A percentile compares a stretch with the other conserved stretches of the same genome.
These are phyloP conservation scores for Porites australiensis DNA, from an alignment of 64 coral and sea anemone genomes.

Conservation along the genomic window DNA sequence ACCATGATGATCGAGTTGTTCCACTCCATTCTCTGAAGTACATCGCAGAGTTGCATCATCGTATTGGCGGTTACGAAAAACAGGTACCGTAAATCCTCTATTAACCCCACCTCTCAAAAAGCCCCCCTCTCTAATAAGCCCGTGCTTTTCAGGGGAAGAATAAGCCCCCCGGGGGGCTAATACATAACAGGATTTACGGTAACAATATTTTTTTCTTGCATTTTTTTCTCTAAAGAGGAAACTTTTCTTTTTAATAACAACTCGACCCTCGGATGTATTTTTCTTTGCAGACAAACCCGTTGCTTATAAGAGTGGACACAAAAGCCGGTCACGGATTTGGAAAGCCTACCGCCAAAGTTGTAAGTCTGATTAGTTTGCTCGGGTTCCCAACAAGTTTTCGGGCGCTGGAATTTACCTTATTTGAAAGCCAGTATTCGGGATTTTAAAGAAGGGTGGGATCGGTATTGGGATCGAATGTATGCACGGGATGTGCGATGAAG, in stretches of 20 bases:
- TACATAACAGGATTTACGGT: no score
- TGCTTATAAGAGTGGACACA: slow-evolving; percentile 88
- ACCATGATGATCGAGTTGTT: slow-evolving; percentile 98
- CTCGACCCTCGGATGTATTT: neutral
- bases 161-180: no score
- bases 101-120: neutral
- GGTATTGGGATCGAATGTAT: no score
- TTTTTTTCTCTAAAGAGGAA: no score
- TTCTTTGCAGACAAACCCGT: slow-evolving; percentile 67
- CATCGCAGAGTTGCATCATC: slow-evolving; percentile 92
- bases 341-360: slow-evolving; percentile 92
- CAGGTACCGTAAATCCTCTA: slow-evolving; percentile 54
- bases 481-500: no score
- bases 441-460: no score
- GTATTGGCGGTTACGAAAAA: slow-evolving; percentile 71
- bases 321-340: slow-evolving; percentile 95
- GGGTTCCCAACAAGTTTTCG: no score
- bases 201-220: no score
- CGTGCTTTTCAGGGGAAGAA: no score
- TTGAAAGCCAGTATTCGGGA: no score
- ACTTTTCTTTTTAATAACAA: no score
- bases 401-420: no score
- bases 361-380: slow-evolving; percentile 32
- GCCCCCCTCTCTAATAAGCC: neutral
- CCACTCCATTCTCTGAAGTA: slow-evolving; percentile 95